A percentile compares a stretch with the other conserved stretches of the same genome.
These are phyloP conservation scores for Elaphurus davidianus DNA, from an alignment of 2,113 vertebrate species.

Conservation along the genomic window DNA sequence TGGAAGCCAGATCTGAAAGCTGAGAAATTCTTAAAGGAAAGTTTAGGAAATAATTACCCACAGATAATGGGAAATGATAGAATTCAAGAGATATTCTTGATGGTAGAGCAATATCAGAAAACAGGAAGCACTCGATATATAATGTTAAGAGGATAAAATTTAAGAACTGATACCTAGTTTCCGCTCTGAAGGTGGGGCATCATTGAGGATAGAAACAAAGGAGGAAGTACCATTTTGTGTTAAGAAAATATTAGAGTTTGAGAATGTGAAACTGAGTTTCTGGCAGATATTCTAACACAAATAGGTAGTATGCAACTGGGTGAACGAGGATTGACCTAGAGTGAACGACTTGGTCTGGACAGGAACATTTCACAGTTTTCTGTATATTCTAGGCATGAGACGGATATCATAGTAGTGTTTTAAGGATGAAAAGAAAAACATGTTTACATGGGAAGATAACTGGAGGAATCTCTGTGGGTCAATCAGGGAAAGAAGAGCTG, in stretches of 20 bases:
- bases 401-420: not conserved
- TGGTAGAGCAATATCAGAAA: not conserved
- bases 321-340: accelerated
- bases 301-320: not conserved
- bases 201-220: not conserved
- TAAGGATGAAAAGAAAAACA: not conserved
- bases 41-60: not conserved
- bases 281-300: not conserved
- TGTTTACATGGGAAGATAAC: not conserved
- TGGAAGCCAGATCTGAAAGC: not conserved
- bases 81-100: not conserved
- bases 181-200: not conserved
- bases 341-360: not conserved
- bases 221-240: not conserved
- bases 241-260: not conserved
- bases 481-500: not conserved
- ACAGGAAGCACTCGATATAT: not conserved
- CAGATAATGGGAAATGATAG: not conserved
- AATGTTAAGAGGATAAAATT: not conserved
- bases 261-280: not conserved
- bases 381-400: not conserved
- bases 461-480: not conserved
- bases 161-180: not conserved
- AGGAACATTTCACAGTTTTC: not conserved
- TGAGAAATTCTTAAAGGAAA: not conserved